Evolutionary conservation across 1,140 invertebrate genomes (phyloP).

Genomic region (Diorhabda sublineata): DNA sequence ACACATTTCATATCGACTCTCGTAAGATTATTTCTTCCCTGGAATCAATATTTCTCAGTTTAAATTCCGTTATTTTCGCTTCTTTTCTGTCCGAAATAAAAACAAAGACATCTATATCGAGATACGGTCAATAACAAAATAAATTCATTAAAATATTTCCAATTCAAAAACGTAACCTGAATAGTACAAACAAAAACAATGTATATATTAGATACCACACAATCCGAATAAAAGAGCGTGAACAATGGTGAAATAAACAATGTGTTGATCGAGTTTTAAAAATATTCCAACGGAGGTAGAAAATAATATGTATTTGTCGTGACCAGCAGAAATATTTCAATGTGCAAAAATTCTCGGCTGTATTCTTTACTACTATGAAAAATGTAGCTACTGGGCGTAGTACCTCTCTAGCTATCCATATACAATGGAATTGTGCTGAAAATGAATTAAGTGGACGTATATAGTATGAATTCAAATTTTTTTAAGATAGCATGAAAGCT

Average conservation of each 20-base stretch:
- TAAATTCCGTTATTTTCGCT: no score
- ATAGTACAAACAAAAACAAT: slow-evolving; percentile 33
- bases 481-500: no score
- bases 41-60: no score
- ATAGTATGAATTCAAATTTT: no score
- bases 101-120: not conserved
- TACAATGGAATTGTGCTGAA: slow-evolving; percentile 12
- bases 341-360: slow-evolving; percentile 28
- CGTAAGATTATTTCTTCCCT: no score
- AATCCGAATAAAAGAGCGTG: slow-evolving; percentile 42
- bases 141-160: not conserved
- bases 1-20: no score
- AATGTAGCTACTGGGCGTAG: slow-evolving; percentile 29
- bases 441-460: not conserved
- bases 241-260: slow-evolving; percentile 46
- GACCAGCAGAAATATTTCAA: slow-evolving; percentile 36
- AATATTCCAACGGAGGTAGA: slow-evolving; percentile 37
- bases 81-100: not conserved
- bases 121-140: not conserved
- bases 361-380: slow-evolving; percentile 29
- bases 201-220: slow-evolving; percentile 45
- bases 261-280: slow-evolving; percentile 38
- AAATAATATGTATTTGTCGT: slow-evolving; percentile 43
- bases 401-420: slow-evolving; percentile 7
- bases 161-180: not conserved